phyloP scores from a whole-genome alignment of 2,113 vertebrate species.

The Pteruthius melanotis region DNA sequence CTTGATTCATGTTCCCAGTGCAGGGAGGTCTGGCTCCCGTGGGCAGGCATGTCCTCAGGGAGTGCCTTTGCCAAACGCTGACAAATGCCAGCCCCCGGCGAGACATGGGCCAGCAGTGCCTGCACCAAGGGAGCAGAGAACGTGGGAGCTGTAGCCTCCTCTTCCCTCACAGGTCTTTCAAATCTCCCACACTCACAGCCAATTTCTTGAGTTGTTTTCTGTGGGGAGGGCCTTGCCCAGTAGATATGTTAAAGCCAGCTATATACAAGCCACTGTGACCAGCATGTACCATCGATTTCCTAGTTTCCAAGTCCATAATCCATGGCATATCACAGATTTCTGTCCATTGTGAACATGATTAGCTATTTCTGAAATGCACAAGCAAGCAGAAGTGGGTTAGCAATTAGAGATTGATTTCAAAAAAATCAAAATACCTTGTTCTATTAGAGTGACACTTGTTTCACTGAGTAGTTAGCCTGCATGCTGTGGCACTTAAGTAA shows the following conservation, averaged over 20 bases:
- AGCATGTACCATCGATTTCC: not conserved
- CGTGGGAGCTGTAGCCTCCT: not conserved
- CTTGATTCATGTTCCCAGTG: not conserved
- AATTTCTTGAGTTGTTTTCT: not conserved
- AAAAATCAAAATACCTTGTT: not conserved
- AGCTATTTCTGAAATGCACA: not conserved
- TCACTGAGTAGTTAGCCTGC: not conserved
- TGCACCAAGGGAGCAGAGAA: not conserved
- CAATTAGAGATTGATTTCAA: rapidly evolving
- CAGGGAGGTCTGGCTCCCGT: rapidly evolving
- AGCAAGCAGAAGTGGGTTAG: not conserved
- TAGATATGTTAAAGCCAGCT: not conserved
- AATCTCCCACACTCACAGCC: rapidly evolving
- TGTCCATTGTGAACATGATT: not conserved
- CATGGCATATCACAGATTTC: not conserved
- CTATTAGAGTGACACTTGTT: not conserved
- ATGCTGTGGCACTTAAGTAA: not conserved
- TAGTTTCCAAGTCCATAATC: not conserved
- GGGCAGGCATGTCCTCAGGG: rapidly evolving
- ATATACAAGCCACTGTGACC: not conserved
- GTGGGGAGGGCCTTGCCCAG: not conserved
- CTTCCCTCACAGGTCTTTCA: not conserved
- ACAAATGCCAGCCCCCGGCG: no score
- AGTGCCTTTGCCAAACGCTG: rapidly evolving
- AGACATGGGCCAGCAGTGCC: no score